phyloP scores from a whole-genome alignment of 92 coral and sea anemone genomes.

The Parazoanthus darwini region DNA sequence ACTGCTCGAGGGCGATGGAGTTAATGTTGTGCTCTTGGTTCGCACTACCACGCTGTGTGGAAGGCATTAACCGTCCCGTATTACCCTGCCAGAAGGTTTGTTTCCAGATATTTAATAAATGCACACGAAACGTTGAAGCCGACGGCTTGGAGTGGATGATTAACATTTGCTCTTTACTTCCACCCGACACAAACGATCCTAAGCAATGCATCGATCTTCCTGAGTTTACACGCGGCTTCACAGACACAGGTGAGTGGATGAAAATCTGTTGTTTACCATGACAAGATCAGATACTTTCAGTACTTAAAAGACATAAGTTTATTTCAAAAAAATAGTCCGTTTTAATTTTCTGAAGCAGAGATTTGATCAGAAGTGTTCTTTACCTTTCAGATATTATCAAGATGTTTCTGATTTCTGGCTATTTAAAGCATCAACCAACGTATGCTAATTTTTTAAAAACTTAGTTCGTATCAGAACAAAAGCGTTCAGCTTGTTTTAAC shows the following conservation, averaged over 20 bases:
- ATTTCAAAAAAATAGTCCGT: no score
- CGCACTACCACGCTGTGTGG: slow-evolving; percentile 22
- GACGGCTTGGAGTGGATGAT: slow-evolving; percentile 33
- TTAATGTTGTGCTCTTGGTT: slow-evolving; percentile 20
- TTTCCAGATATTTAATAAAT: slow-evolving; percentile 13
- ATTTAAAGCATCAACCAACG: background rate
- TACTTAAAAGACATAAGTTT: background rate
- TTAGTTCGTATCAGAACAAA: background rate
- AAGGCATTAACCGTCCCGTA: slow-evolving; percentile 3
- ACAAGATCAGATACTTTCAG: background rate
- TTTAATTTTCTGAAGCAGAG: background rate
- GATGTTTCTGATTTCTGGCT: background rate
- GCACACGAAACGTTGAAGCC: background rate
- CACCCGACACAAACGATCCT: background rate
- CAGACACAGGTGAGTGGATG: slow-evolving; percentile 18
- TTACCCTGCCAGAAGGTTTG: slow-evolving; percentile 36
- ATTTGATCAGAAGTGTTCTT: no score
- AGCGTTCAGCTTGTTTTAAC: background rate
- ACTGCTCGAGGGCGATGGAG: slow-evolving; percentile 32
- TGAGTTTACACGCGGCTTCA: slow-evolving; percentile 30
- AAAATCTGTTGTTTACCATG: background rate
- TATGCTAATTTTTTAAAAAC: background rate
- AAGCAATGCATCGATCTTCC: slow-evolving; percentile 30
- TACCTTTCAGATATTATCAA: background rate
- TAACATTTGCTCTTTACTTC: slow-evolving; percentile 14